phyloP scores from a whole-genome alignment of 2,888 invertebrate genomes.

The Conus canariensis region DNA sequence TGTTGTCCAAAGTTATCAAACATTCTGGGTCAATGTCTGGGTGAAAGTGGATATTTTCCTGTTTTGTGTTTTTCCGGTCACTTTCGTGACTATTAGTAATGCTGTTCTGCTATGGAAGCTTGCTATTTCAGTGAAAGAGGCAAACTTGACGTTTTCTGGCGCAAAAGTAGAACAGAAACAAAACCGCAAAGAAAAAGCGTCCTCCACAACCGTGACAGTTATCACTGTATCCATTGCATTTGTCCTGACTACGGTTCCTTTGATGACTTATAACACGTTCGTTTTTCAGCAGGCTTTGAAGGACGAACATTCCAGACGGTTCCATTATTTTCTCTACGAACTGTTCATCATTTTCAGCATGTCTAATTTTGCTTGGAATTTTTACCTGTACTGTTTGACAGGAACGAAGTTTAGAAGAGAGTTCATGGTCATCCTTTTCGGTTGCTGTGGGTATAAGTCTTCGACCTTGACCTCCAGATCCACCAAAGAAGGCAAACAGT shows the following conservation, averaged over 20 bases:
- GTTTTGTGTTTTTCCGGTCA: slow-evolving; percentile 64
- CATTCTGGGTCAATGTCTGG: slow-evolving; percentile 59
- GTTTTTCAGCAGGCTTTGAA: neutral
- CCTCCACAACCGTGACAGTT: slow-evolving; percentile 15
- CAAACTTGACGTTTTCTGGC: neutral
- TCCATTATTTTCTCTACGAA: slow-evolving; percentile 39
- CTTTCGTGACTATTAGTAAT: slow-evolving; percentile 63
- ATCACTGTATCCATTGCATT: neutral
- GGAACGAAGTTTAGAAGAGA: slow-evolving; percentile 47
- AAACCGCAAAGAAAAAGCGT: slow-evolving; percentile 33
- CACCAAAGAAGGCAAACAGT: neutral
- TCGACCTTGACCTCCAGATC: neutral
- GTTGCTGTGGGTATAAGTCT: neutral
- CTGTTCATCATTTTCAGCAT: slow-evolving; percentile 43
- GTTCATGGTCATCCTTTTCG: slow-evolving; percentile 9
- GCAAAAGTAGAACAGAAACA: neutral
- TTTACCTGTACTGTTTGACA: slow-evolving; percentile 49
- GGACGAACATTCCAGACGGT: neutral
- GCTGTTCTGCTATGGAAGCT: slow-evolving; percentile 60
- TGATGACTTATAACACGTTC: neutral
- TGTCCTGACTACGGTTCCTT: neutral
- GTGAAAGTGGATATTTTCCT: slow-evolving; percentile 64
- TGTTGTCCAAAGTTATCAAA: slow-evolving; percentile 43
- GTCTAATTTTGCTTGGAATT: slow-evolving; percentile 49
- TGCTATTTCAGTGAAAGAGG: slow-evolving; percentile 47